Conservation (phyloP, 1,140 invertebrate genomes). For the Drosophila biarmipes region DNA sequence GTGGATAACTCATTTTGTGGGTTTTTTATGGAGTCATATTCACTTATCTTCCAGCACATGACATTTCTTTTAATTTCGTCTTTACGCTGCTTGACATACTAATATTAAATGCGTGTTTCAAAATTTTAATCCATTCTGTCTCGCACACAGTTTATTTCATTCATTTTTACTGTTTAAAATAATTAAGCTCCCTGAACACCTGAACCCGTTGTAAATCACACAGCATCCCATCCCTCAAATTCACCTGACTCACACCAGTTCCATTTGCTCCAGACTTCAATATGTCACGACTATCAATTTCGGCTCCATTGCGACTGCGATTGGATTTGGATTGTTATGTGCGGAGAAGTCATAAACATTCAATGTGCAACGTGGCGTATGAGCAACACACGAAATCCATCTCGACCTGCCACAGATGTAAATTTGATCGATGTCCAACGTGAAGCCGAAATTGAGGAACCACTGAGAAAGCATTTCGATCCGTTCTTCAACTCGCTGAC, state of each 20-base stretch:
- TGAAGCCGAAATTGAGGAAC: not conserved
- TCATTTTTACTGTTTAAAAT: too few species aligned
- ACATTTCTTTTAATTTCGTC: too few species aligned
- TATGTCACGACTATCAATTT: constrained; percentile 10
- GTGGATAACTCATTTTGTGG: not conserved
- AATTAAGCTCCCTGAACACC: not conserved
- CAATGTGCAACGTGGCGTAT: constrained; percentile 20
- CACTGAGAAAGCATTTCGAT: not conserved
- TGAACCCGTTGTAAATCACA: not conserved
- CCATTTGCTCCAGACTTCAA: not conserved
- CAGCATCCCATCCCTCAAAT: not conserved
- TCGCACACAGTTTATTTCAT: too few species aligned
- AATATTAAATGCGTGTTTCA: too few species aligned
- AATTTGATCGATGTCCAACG: constrained; percentile 10
- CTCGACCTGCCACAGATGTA: constrained; percentile 1
- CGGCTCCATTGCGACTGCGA: constrained; percentile 6
- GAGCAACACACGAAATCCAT: constrained; percentile 1
- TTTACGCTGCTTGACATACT: too few species aligned
- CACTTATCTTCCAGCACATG: too few species aligned
- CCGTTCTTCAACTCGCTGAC: not conserved
- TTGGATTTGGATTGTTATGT: constrained; percentile 15
- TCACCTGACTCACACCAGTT: not conserved
- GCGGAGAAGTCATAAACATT: constrained; percentile 10
- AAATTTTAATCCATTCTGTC: too few species aligned
- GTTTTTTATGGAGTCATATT: too few species aligned